Base-by-base conservation (phyloP, 2,888 invertebrate species). In the Pachliopta kotzebuea region DNA sequence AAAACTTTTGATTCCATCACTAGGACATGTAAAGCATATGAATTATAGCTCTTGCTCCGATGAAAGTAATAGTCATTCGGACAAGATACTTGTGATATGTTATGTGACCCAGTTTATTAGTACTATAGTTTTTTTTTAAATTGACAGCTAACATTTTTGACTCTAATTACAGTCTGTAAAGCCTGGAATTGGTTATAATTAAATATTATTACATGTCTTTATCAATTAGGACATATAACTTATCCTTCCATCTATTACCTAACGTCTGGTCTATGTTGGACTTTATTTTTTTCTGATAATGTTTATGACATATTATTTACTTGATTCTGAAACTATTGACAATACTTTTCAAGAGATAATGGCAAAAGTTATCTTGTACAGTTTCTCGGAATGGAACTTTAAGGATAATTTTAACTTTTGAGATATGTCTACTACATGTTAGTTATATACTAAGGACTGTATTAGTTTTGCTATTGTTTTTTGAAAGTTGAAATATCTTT, bases 61-160 rank as follows among this genome's bases (percentile, higher is more conserved):
- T 71, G 74, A 75, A 68, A 78, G 74, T 78, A 77, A 74, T 78
- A 79, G 50, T 78, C 76, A 76, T 81, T 79, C 79, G 79, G 78
- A 79, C 83, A 83, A 78, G 80, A 80, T 82, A 78, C 80, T 86
- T 89, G 88, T 90, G 88, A 88, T 90, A 89, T 82, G 80, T 82
- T 72, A 81, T 62, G 37, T 31, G 26, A 56, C 53, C 57, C 63
- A 59, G 26, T 61, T 31, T 42, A 42, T 65, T 49, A 18, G 53
- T 58, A 31, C 9, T 14, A 37, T 37, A 37, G 37, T 37, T 37
- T 45, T 56, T 20, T 26, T 21, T 20, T 52, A 65, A 56, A 45
- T 56, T 42, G 20, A 45, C 20, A 26, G 14, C 8, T 45, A 45
- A 45, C 45, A 8, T 55, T 45, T 49, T 61, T 56, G 56, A 45